A percentile compares a stretch with the other conserved stretches of the same genome.
phyloP scores from a whole-genome alignment of 2,888 invertebrate species.

The Atrina japonica region DNA sequence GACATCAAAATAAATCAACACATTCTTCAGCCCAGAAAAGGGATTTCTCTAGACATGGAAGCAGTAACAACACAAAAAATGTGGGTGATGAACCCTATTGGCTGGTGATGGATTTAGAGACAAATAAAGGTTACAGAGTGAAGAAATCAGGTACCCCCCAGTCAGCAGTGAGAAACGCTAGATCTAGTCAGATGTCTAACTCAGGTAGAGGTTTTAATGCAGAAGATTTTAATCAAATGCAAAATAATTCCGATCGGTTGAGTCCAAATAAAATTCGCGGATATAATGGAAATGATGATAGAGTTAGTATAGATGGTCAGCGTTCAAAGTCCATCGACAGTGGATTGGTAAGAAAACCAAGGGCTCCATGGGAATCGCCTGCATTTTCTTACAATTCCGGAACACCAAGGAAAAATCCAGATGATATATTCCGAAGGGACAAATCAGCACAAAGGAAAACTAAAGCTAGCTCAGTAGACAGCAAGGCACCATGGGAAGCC shows the following conservation, averaged over 20 bases:
- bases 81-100: conserved; percentile 13
- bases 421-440: conserved; percentile 25
- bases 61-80: not conserved
- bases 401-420: conserved; percentile 8
- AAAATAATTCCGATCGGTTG: conserved; percentile 6
- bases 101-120: conserved; percentile 24
- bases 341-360: not conserved
- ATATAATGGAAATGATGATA: conserved; percentile 19
- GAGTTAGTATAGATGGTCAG: not conserved
- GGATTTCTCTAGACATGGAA: too few relatives aligned
- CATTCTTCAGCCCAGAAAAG: too few relatives aligned
- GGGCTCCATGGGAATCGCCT: conserved; percentile 23
- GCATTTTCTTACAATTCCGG: not conserved
- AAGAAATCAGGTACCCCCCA: conserved; percentile 9
- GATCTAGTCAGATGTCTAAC: not conserved
- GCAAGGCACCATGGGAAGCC: not conserved
- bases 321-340: not conserved
- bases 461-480: not conserved
- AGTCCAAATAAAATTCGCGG: conserved; percentile 11
- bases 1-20: not conserved
- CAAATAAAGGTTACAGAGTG: conserved; percentile 25
- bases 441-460: not conserved
- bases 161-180: conserved; percentile 1
- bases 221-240: not conserved
- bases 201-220: not conserved